Conservation (phyloP, 2,113 vertebrate species). For the Pithys albifrons region DNA sequence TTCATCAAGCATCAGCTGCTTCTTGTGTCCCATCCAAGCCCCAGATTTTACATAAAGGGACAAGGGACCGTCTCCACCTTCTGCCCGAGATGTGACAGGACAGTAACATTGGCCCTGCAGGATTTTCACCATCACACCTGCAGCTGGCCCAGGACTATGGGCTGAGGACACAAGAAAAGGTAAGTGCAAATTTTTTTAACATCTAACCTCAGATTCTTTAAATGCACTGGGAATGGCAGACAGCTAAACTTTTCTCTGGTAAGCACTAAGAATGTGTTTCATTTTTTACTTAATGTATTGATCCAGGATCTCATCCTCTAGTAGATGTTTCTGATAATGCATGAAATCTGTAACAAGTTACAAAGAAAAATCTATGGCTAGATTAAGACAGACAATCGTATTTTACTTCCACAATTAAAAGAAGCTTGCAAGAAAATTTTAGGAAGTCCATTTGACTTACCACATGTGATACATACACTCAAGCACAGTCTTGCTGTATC, state of each 20-base stretch:
- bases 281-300: not conserved
- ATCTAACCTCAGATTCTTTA: not conserved
- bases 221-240: not conserved
- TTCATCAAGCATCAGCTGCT: not conserved
- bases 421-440: not conserved
- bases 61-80: fast-evolving
- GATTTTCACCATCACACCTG: not conserved
- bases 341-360: not conserved
- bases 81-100: fast-evolving
- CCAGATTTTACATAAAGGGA: not conserved
- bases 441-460: not conserved
- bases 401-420: not conserved
- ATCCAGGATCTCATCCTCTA: not conserved
- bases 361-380: not conserved
- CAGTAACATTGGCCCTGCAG: not conserved
- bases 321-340: not conserved
- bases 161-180: not conserved
- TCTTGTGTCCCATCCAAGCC: not conserved
- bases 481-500: not conserved
- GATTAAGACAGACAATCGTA: not conserved
- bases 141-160: not conserved
- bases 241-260: not conserved
- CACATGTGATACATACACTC: not conserved
- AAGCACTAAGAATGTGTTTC: not conserved
- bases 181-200: not conserved